Conservation (phyloP, 2,888 invertebrate species). For the Timema podura region DNA sequence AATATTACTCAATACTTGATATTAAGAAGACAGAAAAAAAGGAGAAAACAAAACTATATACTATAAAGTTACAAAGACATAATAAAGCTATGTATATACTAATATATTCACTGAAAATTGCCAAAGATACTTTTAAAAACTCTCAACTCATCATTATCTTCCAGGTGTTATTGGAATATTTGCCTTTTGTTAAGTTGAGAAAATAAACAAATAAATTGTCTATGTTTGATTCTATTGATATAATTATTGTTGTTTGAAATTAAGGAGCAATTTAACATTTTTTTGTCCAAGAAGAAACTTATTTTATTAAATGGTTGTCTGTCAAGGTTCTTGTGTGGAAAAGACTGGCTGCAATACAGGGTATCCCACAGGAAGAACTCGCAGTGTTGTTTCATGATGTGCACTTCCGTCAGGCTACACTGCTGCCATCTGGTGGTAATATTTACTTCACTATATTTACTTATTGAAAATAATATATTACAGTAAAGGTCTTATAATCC, state of each 20-base stretch:
- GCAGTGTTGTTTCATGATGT: constrained; percentile 6
- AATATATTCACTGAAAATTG: too few species aligned
- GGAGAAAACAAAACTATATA: neutral
- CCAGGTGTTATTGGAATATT: neutral
- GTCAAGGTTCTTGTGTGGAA: constrained; percentile 9
- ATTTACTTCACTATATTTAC: too few species aligned
- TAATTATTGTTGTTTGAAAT: neutral
- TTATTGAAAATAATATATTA: too few species aligned
- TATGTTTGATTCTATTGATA: neutral
- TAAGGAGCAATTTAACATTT: neutral
- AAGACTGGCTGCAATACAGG: neutral
- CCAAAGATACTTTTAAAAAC: too few species aligned
- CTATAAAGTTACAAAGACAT: neutral
- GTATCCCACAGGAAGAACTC: neutral
- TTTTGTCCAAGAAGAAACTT: neutral
- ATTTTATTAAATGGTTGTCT: neutral
- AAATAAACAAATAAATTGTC: neutral
- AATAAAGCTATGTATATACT: neutral
- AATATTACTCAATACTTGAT: too few species aligned
- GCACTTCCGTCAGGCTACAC: neutral
- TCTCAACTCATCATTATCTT: neutral
- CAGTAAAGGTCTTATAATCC: too few species aligned
- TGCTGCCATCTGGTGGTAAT: too few species aligned
- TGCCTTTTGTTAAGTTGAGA: too few species aligned
- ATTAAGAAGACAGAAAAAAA: neutral